Base-by-base conservation (phyloP, 2,888 invertebrate species). In the Tenthredo notha region DNA sequence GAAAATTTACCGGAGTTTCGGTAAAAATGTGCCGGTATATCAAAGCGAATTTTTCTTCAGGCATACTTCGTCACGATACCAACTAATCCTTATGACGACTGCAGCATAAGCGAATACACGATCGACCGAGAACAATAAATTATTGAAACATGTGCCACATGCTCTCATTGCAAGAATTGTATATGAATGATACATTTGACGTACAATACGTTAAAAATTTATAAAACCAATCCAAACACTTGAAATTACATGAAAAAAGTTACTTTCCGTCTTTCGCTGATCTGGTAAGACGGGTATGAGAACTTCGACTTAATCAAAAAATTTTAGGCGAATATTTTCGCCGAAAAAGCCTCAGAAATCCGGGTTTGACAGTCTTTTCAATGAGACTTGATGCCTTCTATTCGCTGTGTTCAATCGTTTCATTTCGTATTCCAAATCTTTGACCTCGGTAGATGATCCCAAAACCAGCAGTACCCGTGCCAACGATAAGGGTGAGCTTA, bases 391-490 rank as follows among this genome's bases (percentile, higher is more conserved):
- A 9, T 18, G 29, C 54, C 58, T 54, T 78, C 29, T 29, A 54
- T 78, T 33, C 54, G 33, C 78, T 33, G 33, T 18, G 33, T 7
- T 37, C 54, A 33, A 78, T 78, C 78, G 78, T 78, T 78, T 58
- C 78, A 78, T 78, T 78, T 78, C 78, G 54, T 78, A 78, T 78
- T 54, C 78, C 37, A 78, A 58, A 78, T 78, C 78, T 37, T 78
- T 78, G 78, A 78, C 78, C 78, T 58, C 33, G 58, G 54, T 54
- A 29, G 78, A 78, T 78, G 54, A 78, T 78, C 78, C 78, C 54
- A 54, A 78, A 78, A 54, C 33, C 54, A 78, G 78, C 58, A 78
- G 78, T 29, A 75, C 75, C 47, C 75, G 43, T 75, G 75, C 54
- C 33, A 78, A 78, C 50, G 82, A 82, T 82, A 82, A 82, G 65